Evolutionary conservation across 2,888 invertebrate genomes (phyloP).

Genomic region (Stramonita haemastoma): DNA sequence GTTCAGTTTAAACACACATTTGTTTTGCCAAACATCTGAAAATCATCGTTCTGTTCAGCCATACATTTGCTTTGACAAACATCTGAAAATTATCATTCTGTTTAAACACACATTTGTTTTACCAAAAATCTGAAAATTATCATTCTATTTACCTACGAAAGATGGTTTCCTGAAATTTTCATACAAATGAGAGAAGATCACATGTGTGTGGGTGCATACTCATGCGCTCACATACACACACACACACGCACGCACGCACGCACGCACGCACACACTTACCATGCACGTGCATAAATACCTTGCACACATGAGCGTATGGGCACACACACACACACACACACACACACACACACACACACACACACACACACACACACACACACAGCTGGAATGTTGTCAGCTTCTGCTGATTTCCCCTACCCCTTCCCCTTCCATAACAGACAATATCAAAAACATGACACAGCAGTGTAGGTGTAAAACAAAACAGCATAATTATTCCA

Average conservation of each 20-base stretch:
- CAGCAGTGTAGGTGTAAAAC: neutral
- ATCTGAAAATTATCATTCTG: neutral
- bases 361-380: neutral
- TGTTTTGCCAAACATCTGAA: neutral
- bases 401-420: too few relatives aligned
- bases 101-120: constrained; percentile 69
- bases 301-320: neutral
- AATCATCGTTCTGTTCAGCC: neutral
- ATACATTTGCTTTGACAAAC: neutral
- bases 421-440: too few relatives aligned
- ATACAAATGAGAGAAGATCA: neutral
- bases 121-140: constrained; percentile 85
- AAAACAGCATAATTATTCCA: neutral
- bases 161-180: too few relatives aligned
- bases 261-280: neutral
- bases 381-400: too few relatives aligned
- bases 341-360: neutral
- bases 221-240: neutral
- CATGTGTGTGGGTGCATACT: neutral
- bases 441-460: neutral
- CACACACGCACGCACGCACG: neutral
- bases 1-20: constrained; percentile 60
- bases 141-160: too few relatives aligned
- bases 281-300: too few relatives aligned
- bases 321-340: neutral